Base-by-base conservation (phyloP, 2,113 vertebrate species). In the Symphodus melops region DNA sequence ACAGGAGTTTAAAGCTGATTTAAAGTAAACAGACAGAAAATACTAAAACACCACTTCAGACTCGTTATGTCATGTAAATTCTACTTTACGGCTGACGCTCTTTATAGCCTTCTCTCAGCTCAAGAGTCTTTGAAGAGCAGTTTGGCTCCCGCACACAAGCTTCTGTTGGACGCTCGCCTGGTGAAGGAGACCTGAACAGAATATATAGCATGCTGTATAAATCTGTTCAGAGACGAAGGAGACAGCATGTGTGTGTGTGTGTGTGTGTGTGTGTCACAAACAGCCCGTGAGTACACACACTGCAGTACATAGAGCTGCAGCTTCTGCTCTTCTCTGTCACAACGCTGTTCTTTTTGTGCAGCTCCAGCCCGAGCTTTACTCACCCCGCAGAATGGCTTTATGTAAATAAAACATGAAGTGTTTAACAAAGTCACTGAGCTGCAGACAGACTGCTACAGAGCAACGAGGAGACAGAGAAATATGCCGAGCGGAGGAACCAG, bases 191-290 rank as follows among this genome's bases (percentile, higher is more conserved):
- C 74, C 60, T 65, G 68, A 79, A 58, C 63, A 58, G 80, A 83
- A 80, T 77, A 70, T 56, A 54, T 41, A 80, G 64, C 84, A 48
- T 21, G 59, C 53, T 42, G 76, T 72, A 72, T 53, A 67, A 79
- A 83, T 77, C 68, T 62, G 49, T 69, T 73, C 52, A 54, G 72
- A 76, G 64, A 62, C 9, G 3, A 56, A 71, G n/a, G 64, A 58
- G 70, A 58, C 53, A 54, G 69, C 61, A 42, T 25, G 25, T 25
- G 25, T 25, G 25, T 25, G 25, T 25, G 25, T 25, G 25, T 25
- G 25, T 25, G 25, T 25, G 25, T 25, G 25, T 25, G 25, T 2
- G 25, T 25, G 25, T 84, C 23, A 17, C 63, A 68, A 68, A 2
- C 61, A 71, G 54, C 37, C 57, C 28, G 53, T 20, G 1, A 73